phyloP scores from a whole-genome alignment of 2,797 vertebrate species.

The Melopsittacus undulatus region DNA sequence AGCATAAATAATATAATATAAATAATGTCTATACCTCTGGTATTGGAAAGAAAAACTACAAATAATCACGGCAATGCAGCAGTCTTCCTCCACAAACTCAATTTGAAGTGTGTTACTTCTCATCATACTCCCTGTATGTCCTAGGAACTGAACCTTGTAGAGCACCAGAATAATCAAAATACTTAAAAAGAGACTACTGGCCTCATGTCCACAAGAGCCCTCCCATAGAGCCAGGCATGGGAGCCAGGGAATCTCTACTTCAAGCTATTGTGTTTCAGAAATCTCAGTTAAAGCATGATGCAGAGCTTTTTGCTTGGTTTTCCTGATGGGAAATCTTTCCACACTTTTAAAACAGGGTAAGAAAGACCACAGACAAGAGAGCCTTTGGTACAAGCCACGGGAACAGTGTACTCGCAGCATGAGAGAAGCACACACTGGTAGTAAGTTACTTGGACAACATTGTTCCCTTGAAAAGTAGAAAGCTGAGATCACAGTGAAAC shows the following conservation, averaged over 20 bases:
- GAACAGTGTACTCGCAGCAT: neutral
- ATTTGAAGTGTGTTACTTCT: neutral
- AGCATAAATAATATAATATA: slow-evolving; percentile 30
- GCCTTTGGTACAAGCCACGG: neutral
- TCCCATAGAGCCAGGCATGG: neutral
- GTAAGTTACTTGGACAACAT: neutral
- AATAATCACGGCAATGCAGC: slow-evolving; percentile 5
- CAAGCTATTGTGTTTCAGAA: neutral
- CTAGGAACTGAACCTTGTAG: neutral
- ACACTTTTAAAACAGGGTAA: neutral
- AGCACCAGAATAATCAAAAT: neutral
- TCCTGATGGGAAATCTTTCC: neutral
- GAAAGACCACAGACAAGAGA: neutral
- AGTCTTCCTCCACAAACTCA: neutral
- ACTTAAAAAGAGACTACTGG: neutral
- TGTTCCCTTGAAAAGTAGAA: neutral
- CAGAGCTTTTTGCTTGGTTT: neutral
- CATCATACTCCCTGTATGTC: neutral
- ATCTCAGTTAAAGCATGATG: neutral
- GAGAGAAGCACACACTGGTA: neutral
- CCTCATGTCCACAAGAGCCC: neutral
- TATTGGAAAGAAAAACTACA: slow-evolving; percentile 23
- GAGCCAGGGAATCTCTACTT: neutral
- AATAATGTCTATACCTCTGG: slow-evolving; percentile 20
- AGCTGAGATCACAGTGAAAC: neutral